Evolutionary conservation across 2,113 vertebrate species (phyloP).

Genomic region (Ophthalmolycus amberensis): DNA sequence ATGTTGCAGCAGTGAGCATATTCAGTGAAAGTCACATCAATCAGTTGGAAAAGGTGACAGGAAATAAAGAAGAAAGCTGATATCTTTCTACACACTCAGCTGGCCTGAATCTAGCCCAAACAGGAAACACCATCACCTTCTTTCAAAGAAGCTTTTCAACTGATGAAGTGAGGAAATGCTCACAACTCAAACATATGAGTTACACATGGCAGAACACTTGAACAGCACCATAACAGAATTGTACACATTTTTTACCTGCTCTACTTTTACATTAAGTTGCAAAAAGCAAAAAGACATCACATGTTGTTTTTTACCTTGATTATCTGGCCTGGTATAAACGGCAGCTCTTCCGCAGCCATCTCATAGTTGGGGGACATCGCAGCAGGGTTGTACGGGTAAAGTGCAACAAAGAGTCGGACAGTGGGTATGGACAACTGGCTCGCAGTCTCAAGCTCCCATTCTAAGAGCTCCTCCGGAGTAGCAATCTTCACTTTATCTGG

Average conservation of each 20-base stretch:
- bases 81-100: slow-evolving; percentile 17
- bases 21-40: slow-evolving; percentile 28
- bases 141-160: slow-evolving; percentile 38
- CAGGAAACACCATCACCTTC: slow-evolving; percentile 54
- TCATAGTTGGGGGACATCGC: slow-evolving; percentile 96
- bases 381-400: slow-evolving; percentile 94
- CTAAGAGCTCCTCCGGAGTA: slow-evolving; percentile 67
- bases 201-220: neutral
- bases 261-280: neutral
- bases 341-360: slow-evolving; percentile 93
- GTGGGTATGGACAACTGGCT: slow-evolving; percentile 66
- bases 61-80: slow-evolving; percentile 54
- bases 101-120: slow-evolving; percentile 43
- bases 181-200: neutral
- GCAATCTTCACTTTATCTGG: slow-evolving; percentile 74
- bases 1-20: neutral
- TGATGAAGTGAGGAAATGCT: slow-evolving; percentile 40
- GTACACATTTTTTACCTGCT: neutral
- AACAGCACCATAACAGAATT: neutral
- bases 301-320: slow-evolving; percentile 86
- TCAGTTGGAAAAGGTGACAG: slow-evolving; percentile 48
- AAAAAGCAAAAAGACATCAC: neutral
- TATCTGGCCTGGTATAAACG: slow-evolving; percentile 94
- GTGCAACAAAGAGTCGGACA: slow-evolving; percentile 90
- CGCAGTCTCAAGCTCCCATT: slow-evolving; percentile 74